Percentiles rank a stretch among this genome's conserved stretches.
Conservation (phyloP, 2,113 vertebrate genomes). For the Brachypodius melanocephalos region DNA sequence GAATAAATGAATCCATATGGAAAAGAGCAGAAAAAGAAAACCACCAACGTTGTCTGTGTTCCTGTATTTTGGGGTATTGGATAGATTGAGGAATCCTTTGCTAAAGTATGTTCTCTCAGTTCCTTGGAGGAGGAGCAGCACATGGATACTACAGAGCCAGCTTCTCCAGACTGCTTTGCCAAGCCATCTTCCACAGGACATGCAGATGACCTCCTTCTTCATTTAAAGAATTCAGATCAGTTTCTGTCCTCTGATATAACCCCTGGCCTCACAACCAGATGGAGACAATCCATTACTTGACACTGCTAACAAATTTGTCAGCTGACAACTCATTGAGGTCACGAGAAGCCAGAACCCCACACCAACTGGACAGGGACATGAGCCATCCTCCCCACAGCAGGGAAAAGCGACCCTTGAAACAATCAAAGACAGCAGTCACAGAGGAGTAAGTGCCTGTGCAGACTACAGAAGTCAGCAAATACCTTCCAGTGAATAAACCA, state of each 20-base stretch:
- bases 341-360: not conserved
- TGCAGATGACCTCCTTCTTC: not conserved
- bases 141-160: not conserved
- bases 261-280: not conserved
- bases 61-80: not conserved
- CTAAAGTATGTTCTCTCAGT: not conserved
- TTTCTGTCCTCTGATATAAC: not conserved
- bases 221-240: not conserved
- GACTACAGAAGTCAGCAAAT: not conserved
- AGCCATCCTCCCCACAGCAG: not conserved
- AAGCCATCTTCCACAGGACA: not conserved
- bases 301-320: not conserved
- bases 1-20: not conserved
- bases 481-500: not conserved
- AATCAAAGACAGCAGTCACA: not conserved
- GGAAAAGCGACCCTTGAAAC: not conserved
- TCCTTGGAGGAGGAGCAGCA: not conserved
- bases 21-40: not conserved
- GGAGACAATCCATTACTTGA: not conserved
- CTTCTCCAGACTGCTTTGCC: not conserved
- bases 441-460: not conserved
- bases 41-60: not conserved
- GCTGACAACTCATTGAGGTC: not conserved
- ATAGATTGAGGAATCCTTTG: not conserved
- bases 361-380: not conserved